These are phyloP conservation scores for Dasysyrphus tricinctus DNA, from an alignment of 2,888 invertebrate genomes.

Conservation along the genomic window DNA sequence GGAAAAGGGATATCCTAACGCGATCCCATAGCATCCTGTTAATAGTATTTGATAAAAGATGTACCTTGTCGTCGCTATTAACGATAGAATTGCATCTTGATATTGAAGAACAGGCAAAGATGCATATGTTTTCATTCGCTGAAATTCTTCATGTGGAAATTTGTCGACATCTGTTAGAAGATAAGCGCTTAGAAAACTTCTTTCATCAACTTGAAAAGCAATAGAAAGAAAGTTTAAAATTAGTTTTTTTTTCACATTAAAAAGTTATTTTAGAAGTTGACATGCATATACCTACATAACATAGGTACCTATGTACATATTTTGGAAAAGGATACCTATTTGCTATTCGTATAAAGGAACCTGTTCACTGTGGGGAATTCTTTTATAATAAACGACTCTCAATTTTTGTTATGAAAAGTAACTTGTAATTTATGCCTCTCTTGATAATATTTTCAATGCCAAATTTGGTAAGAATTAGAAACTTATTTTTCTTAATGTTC, in stretches of 20 bases:
- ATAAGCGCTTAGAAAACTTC: slow-evolving; percentile 18
- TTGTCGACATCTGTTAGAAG: slow-evolving; percentile 4
- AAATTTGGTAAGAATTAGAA: too few relatives aligned
- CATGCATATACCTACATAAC: background rate
- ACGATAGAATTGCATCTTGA: slow-evolving; percentile 7
- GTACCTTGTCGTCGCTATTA: background rate
- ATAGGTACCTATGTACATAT: background rate
- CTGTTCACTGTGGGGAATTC: background rate
- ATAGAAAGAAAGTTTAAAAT: slow-evolving; percentile 7
- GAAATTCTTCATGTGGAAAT: slow-evolving; percentile 30
- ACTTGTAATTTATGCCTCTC: too few relatives aligned
- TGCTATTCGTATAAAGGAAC: background rate
- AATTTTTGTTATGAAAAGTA: too few relatives aligned
- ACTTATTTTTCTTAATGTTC: too few relatives aligned
- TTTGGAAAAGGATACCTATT: background rate
- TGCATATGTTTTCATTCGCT: slow-evolving; percentile 4
- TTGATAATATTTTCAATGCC: too few relatives aligned
- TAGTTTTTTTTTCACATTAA: background rate
- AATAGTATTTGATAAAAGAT: slow-evolving; percentile 16
- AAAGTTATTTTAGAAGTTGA: background rate
- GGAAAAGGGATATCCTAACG: slow-evolving; percentile 6
- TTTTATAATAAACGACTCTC: background rate
- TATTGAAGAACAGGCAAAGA: background rate
- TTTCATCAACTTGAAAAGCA: slow-evolving; percentile 9
- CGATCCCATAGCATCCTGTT: background rate